Evolutionary conservation across 2,113 vertebrate genomes (phyloP).

Genomic region (Gymnarchus niloticus): DNA sequence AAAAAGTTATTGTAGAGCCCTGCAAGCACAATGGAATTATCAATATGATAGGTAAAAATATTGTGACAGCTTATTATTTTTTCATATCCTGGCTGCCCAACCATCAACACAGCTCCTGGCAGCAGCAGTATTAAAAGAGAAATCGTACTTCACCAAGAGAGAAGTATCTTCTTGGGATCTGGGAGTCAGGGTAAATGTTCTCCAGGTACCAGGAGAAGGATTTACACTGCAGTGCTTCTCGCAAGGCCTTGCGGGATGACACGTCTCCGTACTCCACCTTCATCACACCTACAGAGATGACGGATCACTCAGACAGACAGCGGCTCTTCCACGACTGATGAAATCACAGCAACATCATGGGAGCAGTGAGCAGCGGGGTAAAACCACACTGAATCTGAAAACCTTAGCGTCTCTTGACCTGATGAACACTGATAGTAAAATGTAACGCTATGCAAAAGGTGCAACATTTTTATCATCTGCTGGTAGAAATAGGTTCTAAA

Average conservation of each 20-base stretch:
- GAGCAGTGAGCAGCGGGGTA: neutral
- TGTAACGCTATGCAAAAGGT: neutral
- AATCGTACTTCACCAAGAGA: constrained; percentile 91
- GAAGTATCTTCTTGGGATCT: constrained; percentile 93
- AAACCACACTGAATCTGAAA: neutral
- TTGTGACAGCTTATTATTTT: neutral
- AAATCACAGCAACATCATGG: neutral
- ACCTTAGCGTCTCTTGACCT: neutral
- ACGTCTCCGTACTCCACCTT: constrained; percentile 94
- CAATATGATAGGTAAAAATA: neutral
- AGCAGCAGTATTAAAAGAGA: constrained; percentile 27
- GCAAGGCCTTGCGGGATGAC: constrained; percentile 77
- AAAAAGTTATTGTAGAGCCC: no score
- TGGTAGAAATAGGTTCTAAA: neutral
- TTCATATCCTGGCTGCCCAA: neutral
- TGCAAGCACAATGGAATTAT: neutral
- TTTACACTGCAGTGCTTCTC: constrained; percentile 81
- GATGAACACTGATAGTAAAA: neutral
- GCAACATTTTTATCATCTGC: neutral
- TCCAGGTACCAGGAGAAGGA: constrained; percentile 98
- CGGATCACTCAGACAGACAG: neutral
- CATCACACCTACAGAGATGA: constrained; percentile 77
- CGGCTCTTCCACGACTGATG: neutral
- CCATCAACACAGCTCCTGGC: neutral
- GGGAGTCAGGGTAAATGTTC: constrained; percentile 92